Conservation (phyloP, 2,113 vertebrate genomes). For the Lasiurus cinereus region DNA sequence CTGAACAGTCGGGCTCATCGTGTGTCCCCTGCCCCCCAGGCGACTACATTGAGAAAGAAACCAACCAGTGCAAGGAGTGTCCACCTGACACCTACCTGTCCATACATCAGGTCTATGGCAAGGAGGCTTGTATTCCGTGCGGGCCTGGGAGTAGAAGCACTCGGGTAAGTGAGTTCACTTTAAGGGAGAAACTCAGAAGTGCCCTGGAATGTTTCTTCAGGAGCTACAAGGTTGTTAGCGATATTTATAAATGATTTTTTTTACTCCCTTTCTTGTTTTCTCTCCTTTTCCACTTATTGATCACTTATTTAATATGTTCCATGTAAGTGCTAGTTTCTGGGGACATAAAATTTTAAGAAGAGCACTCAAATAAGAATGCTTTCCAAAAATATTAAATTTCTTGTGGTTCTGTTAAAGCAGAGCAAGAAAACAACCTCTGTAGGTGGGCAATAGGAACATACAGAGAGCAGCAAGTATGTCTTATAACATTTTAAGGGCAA, state of each 20-base stretch:
- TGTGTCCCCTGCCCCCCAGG: conserved; percentile 96
- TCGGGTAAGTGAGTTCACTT: conserved; percentile 86
- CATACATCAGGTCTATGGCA: conserved; percentile 91
- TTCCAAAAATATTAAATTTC: not conserved
- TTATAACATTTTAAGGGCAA: not conserved
- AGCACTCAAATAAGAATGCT: not conserved
- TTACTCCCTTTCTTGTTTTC: not conserved
- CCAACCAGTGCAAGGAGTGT: conserved; percentile 94
- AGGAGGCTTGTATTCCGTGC: conserved; percentile 93
- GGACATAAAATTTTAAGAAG: not conserved
- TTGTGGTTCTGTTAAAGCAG: not conserved
- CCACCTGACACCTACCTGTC: conserved; percentile 92
- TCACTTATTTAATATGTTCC: not conserved
- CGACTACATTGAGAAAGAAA: conserved; percentile 94
- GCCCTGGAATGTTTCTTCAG: not conserved
- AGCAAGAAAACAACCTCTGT: not conserved
- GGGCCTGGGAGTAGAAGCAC: conserved; percentile 94
- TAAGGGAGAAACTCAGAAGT: not conserved
- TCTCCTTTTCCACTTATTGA: not conserved
- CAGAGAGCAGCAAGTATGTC: not conserved
- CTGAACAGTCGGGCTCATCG: conserved; percentile 90
- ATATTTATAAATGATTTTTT: not conserved
- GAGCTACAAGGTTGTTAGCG: not conserved
- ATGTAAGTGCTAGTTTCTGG: not conserved
- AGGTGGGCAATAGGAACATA: not conserved